Evolutionary conservation across 2,113 vertebrate genomes (phyloP).

Genomic region (Lampris incognitus): DNA sequence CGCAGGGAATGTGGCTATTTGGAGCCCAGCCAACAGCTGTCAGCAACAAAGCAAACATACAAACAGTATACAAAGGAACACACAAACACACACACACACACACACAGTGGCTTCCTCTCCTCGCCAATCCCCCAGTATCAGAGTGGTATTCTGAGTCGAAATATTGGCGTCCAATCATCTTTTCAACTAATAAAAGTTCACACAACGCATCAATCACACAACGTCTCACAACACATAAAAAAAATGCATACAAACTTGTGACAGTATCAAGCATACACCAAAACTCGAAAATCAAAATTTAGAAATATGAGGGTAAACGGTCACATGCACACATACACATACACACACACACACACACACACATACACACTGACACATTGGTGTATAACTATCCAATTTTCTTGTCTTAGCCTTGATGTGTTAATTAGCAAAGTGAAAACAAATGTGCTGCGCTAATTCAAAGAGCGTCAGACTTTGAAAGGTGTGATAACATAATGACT

Average conservation of each 20-base stretch:
- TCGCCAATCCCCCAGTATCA: slow-evolving; percentile 14
- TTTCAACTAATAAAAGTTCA: slow-evolving; percentile 35
- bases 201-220: neutral
- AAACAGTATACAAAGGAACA: slow-evolving; percentile 13
- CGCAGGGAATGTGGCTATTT: slow-evolving; percentile 32
- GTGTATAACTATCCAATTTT: slow-evolving; percentile 30
- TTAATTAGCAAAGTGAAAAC: slow-evolving; percentile 53
- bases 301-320: neutral
- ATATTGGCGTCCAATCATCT: slow-evolving; percentile 22
- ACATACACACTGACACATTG: neutral
- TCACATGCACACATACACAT: neutral
- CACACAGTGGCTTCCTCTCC: neutral
- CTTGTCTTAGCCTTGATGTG: slow-evolving; percentile 29
- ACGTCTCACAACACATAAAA: too few relatives aligned
- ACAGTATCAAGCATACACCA: too few relatives aligned
- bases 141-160: slow-evolving; percentile 35
- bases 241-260: too few relatives aligned
- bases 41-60: slow-evolving; percentile 34
- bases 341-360: slow-evolving; percentile 1
- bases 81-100: slow-evolving; percentile 17
- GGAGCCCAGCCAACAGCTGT: slow-evolving; percentile 41
- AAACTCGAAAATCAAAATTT: too few relatives aligned
- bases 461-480: slow-evolving; percentile 20
- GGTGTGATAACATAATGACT: slow-evolving; percentile 44
- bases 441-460: slow-evolving; percentile 32